A percentile compares a stretch with the other conserved stretches of the same genome.
phyloP scores from a whole-genome alignment of 2,888 invertebrate genomes.

The Habroteleia sp. region DNA sequence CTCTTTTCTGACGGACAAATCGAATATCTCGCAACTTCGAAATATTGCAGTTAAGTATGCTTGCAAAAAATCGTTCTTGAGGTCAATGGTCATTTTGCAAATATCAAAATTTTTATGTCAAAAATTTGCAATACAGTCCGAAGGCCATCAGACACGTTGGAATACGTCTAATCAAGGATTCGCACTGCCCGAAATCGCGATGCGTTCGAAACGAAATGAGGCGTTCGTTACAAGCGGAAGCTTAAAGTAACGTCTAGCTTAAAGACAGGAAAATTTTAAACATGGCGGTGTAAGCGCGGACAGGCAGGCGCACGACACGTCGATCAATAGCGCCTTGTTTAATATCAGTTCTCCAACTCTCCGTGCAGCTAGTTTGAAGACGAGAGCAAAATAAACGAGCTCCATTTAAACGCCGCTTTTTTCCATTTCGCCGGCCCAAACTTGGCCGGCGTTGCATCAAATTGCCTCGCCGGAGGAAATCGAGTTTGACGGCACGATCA shows the following conservation, averaged over 20 bases:
- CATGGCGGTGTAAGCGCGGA: slow-evolving; percentile 78
- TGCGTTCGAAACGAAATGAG: slow-evolving; percentile 2
- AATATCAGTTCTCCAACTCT: slow-evolving; percentile 80
- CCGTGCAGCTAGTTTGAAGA: slow-evolving; percentile 72
- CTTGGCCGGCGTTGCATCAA: slow-evolving; percentile 22
- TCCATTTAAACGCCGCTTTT: slow-evolving; percentile 40
- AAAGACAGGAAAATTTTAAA: slow-evolving; percentile 77
- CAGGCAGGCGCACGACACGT: slow-evolving; percentile 73
- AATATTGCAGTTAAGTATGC: too few species aligned
- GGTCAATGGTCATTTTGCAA: too few species aligned
- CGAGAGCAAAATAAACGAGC: slow-evolving; percentile 63
- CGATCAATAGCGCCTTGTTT: slow-evolving; percentile 81
- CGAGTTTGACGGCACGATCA: slow-evolving; percentile 24
- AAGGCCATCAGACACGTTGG: too few species aligned
- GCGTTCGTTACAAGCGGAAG: slow-evolving; percentile 32
- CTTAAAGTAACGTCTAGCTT: slow-evolving; percentile 55
- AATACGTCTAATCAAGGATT: too few species aligned
- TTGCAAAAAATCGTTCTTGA: too few species aligned
- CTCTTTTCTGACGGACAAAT: too few species aligned
- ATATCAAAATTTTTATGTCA: too few species aligned
- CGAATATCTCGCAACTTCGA: too few species aligned
- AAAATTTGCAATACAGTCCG: too few species aligned
- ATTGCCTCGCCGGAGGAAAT: slow-evolving; percentile 23
- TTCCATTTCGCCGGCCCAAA: slow-evolving; percentile 30
- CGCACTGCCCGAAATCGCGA: not conserved